Conservation (phyloP, 2,113 vertebrate genomes). For the Hipposideros armiger region DNA sequence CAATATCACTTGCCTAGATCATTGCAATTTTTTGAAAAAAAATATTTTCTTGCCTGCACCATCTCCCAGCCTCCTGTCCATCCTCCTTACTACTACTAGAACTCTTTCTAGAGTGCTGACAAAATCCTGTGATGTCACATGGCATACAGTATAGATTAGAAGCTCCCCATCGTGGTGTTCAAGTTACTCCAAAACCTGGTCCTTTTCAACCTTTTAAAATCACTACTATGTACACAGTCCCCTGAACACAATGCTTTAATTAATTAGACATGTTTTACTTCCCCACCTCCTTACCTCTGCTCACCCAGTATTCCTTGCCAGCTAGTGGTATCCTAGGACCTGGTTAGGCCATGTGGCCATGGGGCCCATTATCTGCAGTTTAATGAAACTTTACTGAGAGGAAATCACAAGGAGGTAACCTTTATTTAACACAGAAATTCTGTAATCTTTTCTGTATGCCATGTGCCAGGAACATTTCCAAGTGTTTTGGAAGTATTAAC, state of each 20-base stretch:
- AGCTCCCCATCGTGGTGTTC: background rate
- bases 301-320: background rate
- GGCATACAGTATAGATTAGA: background rate
- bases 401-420: background rate
- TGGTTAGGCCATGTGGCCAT: background rate
- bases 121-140: background rate
- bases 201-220: background rate
- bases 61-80: background rate
- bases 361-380: background rate
- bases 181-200: background rate
- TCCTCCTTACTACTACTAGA: background rate
- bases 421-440: background rate
- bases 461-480: background rate
- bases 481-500: background rate
- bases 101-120: background rate
- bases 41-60: background rate
- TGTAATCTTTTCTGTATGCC: too few relatives aligned
- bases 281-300: background rate
- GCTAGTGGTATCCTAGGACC: background rate
- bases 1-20: background rate
- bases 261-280: background rate
- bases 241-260: background rate
- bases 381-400: background rate
- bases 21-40: conserved; percentile 15
- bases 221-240: background rate